These are phyloP conservation scores for Neoniphon sammara DNA, from an alignment of 2,797 vertebrate species.

Conservation along the genomic window DNA sequence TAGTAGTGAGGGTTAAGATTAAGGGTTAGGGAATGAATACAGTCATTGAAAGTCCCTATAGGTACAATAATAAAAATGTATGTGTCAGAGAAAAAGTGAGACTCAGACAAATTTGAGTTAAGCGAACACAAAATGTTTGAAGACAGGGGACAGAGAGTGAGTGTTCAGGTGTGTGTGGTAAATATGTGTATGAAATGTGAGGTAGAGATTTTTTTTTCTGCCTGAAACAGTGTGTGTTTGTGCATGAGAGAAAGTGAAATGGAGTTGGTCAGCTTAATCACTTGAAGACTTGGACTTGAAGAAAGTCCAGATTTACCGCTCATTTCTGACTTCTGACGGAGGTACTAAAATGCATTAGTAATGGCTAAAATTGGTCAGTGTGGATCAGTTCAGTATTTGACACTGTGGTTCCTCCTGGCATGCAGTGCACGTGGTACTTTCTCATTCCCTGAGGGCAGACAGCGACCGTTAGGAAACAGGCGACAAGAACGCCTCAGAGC, in stretches of 20 bases:
- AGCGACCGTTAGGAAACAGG: slow-evolving; percentile 39
- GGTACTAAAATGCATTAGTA: not conserved
- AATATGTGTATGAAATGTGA: slow-evolving; percentile 15
- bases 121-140: slow-evolving; percentile 23
- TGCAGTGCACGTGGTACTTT: slow-evolving; percentile 19
- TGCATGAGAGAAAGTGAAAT: not conserved
- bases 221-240: slow-evolving; percentile 10
- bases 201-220: not conserved
- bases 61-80: not conserved
- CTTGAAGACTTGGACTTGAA: not conserved
- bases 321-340: not conserved
- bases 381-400: slow-evolving; percentile 4
- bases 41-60: slow-evolving; percentile 28
- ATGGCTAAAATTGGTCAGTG: not conserved
- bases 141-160: slow-evolving; percentile 50
- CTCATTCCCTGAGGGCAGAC: slow-evolving; percentile 1
- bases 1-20: not conserved
- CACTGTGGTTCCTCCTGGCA: slow-evolving; percentile 15
- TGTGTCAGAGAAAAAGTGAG: not conserved
- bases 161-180: slow-evolving; percentile 44
- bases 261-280: not conserved
- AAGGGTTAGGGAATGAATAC: slow-evolving; percentile 2
- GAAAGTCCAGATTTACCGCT: not conserved
- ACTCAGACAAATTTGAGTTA: slow-evolving; percentile 25
- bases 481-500: slow-evolving; percentile 48